Percentiles rank a stretch among this genome's conserved stretches.
Conservation (phyloP, 1,140 invertebrate genomes). For the Hycleus phaleratus region DNA sequence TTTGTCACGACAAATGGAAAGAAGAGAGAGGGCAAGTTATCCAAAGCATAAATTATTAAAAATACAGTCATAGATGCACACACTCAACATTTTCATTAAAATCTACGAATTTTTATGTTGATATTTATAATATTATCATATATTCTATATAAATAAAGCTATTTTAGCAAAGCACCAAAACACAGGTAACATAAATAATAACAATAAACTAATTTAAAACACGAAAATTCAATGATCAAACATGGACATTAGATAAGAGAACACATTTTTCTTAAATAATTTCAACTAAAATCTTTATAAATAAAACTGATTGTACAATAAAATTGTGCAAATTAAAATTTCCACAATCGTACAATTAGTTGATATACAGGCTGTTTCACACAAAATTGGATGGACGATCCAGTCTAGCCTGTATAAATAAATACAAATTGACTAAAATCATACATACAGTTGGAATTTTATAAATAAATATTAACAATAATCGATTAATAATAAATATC, state of each 20-base stretch:
- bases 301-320: not conserved
- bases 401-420: too few species aligned
- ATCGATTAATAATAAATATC: too few species aligned
- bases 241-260: not conserved
- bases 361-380: too few species aligned
- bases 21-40: not conserved
- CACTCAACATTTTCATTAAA: not conserved
- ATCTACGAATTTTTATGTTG: not conserved
- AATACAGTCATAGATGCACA: not conserved
- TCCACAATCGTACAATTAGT: too few species aligned
- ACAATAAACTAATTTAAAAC: constrained; percentile 6
- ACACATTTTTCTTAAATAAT: not conserved
- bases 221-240: not conserved
- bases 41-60: not conserved
- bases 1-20: not conserved
- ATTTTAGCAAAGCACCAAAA: constrained; percentile 15
- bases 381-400: too few species aligned
- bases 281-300: not conserved
- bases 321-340: not conserved
- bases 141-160: constrained; percentile 11
- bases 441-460: too few species aligned
- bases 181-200: constrained; percentile 11
- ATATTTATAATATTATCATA: not conserved
- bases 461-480: too few species aligned
- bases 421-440: too few species aligned